Evolutionary conservation across 2,888 invertebrate species (phyloP).

Genomic region (Cenopis cana): DNA sequence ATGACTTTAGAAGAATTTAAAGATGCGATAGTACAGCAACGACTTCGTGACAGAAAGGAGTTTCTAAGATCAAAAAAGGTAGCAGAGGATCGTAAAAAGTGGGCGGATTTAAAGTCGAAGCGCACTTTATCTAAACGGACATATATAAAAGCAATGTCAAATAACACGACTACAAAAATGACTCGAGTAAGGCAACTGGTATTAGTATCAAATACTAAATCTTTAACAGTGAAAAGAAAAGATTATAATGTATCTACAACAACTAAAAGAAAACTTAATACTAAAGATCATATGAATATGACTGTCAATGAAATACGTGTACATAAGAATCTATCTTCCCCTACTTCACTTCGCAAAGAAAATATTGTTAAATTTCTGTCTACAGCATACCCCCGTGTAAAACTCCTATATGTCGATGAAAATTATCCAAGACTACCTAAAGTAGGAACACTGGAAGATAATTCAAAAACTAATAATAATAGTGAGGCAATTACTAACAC

Average conservation of each 20-base stretch:
- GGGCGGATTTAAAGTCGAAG: conserved; percentile 5
- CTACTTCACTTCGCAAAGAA: background rate
- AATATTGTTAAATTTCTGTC: background rate
- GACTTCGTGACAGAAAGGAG: conserved; percentile 51
- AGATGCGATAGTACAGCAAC: conserved; percentile 54
- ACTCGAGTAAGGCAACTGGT: too few species aligned
- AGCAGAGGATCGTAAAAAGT: conserved; percentile 2
- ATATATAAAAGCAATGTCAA: background rate
- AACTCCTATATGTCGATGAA: background rate
- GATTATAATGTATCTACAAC: background rate
- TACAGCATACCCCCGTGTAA: background rate
- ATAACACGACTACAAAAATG: background rate
- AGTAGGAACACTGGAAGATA: background rate
- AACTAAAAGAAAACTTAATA: background rate
- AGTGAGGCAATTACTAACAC: background rate
- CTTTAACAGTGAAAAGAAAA: background rate
- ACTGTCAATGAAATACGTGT: background rate
- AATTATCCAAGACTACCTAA: background rate
- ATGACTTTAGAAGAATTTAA: conserved; percentile 68
- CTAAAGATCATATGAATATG: background rate
- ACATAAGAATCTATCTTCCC: background rate
- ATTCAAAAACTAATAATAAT: background rate
- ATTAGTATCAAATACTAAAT: background rate
- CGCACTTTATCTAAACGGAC: background rate
- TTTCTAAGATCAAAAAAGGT: conserved; percentile 31